Evolutionary conservation across 2,797 vertebrate genomes (phyloP).

Genomic region (Serranus cabrilla): DNA sequence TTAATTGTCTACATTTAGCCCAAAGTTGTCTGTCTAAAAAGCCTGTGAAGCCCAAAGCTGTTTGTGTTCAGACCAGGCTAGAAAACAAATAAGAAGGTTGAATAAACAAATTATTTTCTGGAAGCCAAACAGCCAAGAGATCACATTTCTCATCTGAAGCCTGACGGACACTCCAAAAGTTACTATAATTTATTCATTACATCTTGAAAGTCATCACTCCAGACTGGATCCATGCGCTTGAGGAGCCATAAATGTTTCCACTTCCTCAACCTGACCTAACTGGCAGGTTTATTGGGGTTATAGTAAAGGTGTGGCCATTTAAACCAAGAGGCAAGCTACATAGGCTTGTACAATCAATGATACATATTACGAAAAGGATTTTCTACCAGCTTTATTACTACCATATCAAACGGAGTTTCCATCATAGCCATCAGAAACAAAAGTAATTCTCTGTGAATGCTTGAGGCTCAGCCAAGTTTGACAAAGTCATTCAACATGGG

Average conservation of each 20-base stretch:
- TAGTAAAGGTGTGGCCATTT: slow-evolving; percentile 54
- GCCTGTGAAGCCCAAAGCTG: not conserved
- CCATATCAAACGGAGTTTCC: not conserved
- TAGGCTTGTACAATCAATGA: not conserved
- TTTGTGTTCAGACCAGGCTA: not conserved
- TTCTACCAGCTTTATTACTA: not conserved
- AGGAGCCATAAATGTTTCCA: slow-evolving; percentile 18
- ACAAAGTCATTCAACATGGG: slow-evolving; percentile 39
- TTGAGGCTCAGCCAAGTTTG: slow-evolving; percentile 27
- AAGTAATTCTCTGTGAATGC: slow-evolving; percentile 10
- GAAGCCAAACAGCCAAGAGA: slow-evolving; percentile 19
- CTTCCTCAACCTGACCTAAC: slow-evolving; percentile 35
- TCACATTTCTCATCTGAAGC: slow-evolving; percentile 45
- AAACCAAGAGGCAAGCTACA: slow-evolving; percentile 25
- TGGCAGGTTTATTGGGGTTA: slow-evolving; percentile 17
- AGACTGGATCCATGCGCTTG: slow-evolving; percentile 18
- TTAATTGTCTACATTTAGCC: not conserved
- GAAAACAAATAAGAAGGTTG: slow-evolving; percentile 28
- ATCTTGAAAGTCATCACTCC: slow-evolving; percentile 42
- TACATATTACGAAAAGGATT: not conserved
- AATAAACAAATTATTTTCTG: slow-evolving; percentile 23
- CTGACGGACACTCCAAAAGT: slow-evolving; percentile 35
- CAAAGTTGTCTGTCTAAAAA: not conserved
- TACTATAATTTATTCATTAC: slow-evolving; percentile 60
- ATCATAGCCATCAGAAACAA: slow-evolving; percentile 3